Evolutionary conservation across 1,140 invertebrate genomes (phyloP).

Genomic region (Zaprionus gabonicus): DNA sequence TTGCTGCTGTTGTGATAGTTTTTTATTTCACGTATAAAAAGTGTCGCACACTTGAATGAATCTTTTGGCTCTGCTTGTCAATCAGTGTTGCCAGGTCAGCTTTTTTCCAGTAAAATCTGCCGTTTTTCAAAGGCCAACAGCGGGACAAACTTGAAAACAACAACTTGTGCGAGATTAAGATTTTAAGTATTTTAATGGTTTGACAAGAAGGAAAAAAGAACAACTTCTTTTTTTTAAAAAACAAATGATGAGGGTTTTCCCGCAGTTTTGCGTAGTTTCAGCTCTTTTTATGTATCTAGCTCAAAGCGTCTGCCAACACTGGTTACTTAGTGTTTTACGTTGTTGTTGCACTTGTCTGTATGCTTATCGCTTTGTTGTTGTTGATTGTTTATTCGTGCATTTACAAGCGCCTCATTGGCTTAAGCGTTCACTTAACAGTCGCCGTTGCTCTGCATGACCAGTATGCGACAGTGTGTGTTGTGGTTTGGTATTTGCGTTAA

Average conservation of each 20-base stretch:
- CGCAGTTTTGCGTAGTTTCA: too few relatives aligned
- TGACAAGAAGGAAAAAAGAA: too few relatives aligned
- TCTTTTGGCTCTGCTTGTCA: conserved; percentile 62
- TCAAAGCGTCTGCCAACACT: conserved; percentile 10
- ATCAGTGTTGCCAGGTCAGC: conserved; percentile 9
- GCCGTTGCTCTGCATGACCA: conserved; percentile 49
- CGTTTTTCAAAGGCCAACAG: too few relatives aligned
- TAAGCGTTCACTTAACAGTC: conserved; percentile 73
- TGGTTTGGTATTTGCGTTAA: conserved; percentile 17
- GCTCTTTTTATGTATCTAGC: too few relatives aligned
- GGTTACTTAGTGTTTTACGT: conserved; percentile 36
- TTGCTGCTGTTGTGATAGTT: conserved; percentile 41
- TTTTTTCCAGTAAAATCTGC: too few relatives aligned
- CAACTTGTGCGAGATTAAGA: too few relatives aligned
- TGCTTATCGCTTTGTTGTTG: conserved; percentile 74
- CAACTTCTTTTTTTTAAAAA: too few relatives aligned
- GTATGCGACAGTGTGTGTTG: not conserved
- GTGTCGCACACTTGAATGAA: conserved; percentile 71
- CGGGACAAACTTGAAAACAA: too few relatives aligned
- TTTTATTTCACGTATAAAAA: conserved; percentile 68
- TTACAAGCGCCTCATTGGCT: conserved; percentile 59
- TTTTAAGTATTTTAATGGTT: too few relatives aligned
- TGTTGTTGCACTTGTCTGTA: conserved; percentile 67
- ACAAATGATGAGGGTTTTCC: too few relatives aligned
- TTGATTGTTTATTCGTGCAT: conserved; percentile 52